These are phyloP conservation scores for Sicus ferrugineus DNA, from an alignment of 2,888 invertebrate species.

Conservation along the genomic window DNA sequence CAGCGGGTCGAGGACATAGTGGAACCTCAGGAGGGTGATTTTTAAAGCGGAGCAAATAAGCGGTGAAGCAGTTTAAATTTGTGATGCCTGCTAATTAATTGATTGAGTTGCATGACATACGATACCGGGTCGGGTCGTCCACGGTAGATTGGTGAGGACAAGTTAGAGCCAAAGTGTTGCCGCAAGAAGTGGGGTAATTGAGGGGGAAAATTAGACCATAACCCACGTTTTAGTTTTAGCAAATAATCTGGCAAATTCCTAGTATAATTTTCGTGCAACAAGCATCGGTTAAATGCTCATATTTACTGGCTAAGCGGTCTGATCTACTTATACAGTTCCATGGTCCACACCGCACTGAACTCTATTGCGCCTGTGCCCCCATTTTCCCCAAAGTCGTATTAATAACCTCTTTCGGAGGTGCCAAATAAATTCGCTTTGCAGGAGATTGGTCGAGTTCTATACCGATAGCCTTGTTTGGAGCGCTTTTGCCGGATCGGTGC, in stretches of 20 bases:
- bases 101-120: slow-evolving; percentile 12
- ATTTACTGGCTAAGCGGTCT: too few relatives aligned
- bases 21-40: not conserved
- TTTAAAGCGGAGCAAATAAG: not conserved
- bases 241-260: too few relatives aligned
- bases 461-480: not conserved
- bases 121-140: not conserved
- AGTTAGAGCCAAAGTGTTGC: not conserved
- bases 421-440: not conserved
- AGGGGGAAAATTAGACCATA: not conserved
- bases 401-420: not conserved
- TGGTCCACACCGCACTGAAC: too few relatives aligned
- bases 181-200: not conserved
- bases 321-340: too few relatives aligned
- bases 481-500: not conserved
- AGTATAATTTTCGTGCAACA: too few relatives aligned
- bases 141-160: not conserved
- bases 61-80: not conserved
- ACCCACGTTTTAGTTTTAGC: too few relatives aligned
- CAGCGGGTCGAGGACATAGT: not conserved
- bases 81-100: slow-evolving; percentile 23
- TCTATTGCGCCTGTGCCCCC: too few relatives aligned
- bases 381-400: not conserved
- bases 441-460: not conserved
- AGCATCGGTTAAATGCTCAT: too few relatives aligned